Percentiles rank a stretch among this genome's conserved stretches.
Conservation (phyloP, 2,797 vertebrate species). For the Tokudaia tokunoshimensis region DNA sequence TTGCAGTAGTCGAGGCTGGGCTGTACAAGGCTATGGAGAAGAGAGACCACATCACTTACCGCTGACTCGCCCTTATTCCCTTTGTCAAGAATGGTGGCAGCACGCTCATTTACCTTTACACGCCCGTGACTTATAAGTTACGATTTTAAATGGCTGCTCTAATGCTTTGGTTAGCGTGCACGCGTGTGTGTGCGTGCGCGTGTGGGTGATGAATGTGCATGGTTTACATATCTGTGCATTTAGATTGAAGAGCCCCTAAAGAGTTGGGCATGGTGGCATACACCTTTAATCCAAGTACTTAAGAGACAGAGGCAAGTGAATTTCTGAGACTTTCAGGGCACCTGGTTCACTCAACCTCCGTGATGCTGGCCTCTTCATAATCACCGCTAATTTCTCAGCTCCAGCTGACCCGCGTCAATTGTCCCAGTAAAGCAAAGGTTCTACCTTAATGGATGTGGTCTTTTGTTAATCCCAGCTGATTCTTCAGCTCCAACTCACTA, state of each 20-base stretch:
- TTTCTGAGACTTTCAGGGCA: neutral
- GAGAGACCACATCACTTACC: neutral
- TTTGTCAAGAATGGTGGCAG: neutral
- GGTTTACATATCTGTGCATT: neutral
- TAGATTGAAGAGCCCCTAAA: slow-evolving; percentile 19
- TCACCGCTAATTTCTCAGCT: neutral
- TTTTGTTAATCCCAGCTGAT: neutral
- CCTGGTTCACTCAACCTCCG: neutral
- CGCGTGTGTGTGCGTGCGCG: neutral
- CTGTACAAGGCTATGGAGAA: neutral
- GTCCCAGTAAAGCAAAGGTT: neutral
- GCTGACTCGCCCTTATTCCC: neutral
- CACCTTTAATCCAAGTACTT: neutral
- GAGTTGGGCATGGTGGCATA: neutral
- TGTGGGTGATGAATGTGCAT: neutral
- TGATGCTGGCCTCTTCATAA: neutral
- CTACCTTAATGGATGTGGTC: neutral
- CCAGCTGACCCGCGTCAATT: neutral
- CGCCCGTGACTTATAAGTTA: neutral
- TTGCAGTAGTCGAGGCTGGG: neutral
- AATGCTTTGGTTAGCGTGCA: neutral
- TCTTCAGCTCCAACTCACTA: neutral
- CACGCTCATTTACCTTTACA: neutral
- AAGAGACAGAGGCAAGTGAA: neutral
- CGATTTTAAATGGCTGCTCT: slow-evolving; percentile 7